phyloP scores from a whole-genome alignment of 1,140 invertebrate species.

The Zophobas morio region DNA sequence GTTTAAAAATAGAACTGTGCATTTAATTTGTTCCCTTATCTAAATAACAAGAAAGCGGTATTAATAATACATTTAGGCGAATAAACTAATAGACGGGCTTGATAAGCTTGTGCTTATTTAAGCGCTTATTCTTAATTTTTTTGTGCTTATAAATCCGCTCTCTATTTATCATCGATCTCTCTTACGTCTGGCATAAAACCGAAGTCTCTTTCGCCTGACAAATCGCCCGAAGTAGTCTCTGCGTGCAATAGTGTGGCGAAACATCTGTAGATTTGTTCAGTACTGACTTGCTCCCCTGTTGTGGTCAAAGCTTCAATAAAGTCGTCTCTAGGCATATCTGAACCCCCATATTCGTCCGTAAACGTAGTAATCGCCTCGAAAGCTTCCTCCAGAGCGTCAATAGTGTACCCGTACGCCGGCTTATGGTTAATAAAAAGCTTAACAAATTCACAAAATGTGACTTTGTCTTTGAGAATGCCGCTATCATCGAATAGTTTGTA shows the following conservation, averaged over 20 bases:
- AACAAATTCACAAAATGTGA: conserved; percentile 80
- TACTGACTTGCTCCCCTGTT: conserved; percentile 48
- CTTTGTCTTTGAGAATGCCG: conserved; percentile 70
- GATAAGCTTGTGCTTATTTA: too few species aligned
- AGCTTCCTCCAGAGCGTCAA: conserved; percentile 60
- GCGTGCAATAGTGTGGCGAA: conserved; percentile 22
- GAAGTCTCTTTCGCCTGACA: conserved; percentile 50
- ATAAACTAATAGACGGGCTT: too few species aligned
- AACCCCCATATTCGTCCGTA: conserved; percentile 46
- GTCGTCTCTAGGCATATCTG: conserved; percentile 53
- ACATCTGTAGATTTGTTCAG: conserved; percentile 25
- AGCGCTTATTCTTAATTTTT: too few species aligned
- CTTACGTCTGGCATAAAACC: conserved; percentile 59
- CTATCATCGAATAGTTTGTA: conserved; percentile 73
- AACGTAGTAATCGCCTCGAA: conserved; percentile 53
- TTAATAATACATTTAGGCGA: too few species aligned
- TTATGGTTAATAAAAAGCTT: conserved; percentile 82
- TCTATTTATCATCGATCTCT: background rate
- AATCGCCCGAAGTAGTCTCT: conserved; percentile 4
- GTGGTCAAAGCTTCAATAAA: conserved; percentile 56
- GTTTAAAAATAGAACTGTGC: too few species aligned
- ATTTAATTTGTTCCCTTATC: too few species aligned
- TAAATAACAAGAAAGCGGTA: too few species aligned
- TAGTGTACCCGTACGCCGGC: conserved; percentile 71
- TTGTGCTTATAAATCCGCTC: too few species aligned